A percentile compares a stretch with the other conserved stretches of the same genome.
Conservation (phyloP, 2,113 vertebrate genomes). For the Ramphastos sulfuratus region DNA sequence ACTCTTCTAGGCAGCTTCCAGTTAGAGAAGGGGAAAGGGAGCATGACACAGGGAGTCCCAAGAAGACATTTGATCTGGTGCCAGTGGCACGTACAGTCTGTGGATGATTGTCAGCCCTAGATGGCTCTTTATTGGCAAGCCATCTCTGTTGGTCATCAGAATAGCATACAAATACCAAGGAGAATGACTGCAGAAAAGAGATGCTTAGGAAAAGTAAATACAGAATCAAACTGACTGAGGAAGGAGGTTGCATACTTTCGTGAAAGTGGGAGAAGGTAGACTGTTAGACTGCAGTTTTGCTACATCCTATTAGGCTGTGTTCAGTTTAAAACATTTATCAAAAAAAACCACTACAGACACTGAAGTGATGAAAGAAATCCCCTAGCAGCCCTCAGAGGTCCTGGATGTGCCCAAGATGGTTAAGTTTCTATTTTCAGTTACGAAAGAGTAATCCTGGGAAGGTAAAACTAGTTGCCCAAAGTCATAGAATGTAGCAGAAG, state of each 20-base stretch:
- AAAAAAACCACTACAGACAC: neutral
- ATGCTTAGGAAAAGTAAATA: neutral
- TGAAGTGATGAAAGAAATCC: neutral
- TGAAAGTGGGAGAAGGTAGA: neutral
- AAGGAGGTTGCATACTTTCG: neutral
- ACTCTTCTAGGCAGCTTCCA: neutral
- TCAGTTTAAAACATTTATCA: neutral
- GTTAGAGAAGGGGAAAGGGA: neutral
- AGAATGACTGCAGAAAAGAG: neutral
- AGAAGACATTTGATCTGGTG: neutral
- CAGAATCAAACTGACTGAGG: neutral
- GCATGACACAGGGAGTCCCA: neutral
- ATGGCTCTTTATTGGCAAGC: neutral
- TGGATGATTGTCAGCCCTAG: neutral
- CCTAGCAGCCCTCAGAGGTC: neutral
- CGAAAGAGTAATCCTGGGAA: neutral
- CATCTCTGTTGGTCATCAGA: neutral
- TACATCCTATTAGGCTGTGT: neutral
- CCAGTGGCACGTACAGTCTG: neutral
- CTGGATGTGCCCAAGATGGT: neutral
- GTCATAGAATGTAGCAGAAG: neutral
- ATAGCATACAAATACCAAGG: neutral
- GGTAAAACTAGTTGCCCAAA: neutral
- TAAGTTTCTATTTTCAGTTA: neutral
- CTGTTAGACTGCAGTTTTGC: neutral